These are phyloP conservation scores for Drosophila truncata DNA, from an alignment of 1,140 invertebrate genomes.

Conservation along the genomic window DNA sequence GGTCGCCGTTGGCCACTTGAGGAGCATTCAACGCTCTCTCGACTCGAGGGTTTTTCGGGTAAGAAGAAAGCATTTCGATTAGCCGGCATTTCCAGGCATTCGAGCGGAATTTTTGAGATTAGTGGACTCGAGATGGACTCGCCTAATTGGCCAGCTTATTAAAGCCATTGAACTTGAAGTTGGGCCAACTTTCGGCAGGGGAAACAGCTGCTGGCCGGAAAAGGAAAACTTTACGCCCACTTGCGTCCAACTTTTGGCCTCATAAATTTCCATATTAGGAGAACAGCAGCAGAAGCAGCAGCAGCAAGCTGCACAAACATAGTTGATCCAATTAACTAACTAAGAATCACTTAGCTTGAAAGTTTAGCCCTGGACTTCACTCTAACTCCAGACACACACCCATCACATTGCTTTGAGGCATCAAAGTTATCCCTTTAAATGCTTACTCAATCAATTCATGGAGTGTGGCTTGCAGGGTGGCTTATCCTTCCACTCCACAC, in stretches of 20 bases:
- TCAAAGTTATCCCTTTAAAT: slow-evolving; percentile 45
- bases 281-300: background rate
- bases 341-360: slow-evolving; percentile 57
- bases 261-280: slow-evolving; percentile 50
- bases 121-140: slow-evolving; percentile 45
- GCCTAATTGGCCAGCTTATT: slow-evolving; percentile 59
- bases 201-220: slow-evolving; percentile 46
- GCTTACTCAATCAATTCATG: slow-evolving; percentile 38
- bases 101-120: slow-evolving; percentile 61
- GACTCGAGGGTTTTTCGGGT: slow-evolving; percentile 10
- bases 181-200: slow-evolving; percentile 26
- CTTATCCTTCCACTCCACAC: slow-evolving; percentile 6
- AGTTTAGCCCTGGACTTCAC: slow-evolving; percentile 27
- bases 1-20: slow-evolving; percentile 22
- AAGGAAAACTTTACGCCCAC: slow-evolving; percentile 50
- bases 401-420: slow-evolving; percentile 36
- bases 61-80: slow-evolving; percentile 31
- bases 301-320: slow-evolving; percentile 39
- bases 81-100: slow-evolving; percentile 21
- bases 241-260: slow-evolving; percentile 40
- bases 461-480: slow-evolving; percentile 10
- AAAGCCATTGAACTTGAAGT: slow-evolving; percentile 56
- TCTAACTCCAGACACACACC: background rate
- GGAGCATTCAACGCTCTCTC: background rate
- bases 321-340: slow-evolving; percentile 61